Conservation (phyloP, 2,113 vertebrate genomes). For the Nothoprocta pentlandii region DNA sequence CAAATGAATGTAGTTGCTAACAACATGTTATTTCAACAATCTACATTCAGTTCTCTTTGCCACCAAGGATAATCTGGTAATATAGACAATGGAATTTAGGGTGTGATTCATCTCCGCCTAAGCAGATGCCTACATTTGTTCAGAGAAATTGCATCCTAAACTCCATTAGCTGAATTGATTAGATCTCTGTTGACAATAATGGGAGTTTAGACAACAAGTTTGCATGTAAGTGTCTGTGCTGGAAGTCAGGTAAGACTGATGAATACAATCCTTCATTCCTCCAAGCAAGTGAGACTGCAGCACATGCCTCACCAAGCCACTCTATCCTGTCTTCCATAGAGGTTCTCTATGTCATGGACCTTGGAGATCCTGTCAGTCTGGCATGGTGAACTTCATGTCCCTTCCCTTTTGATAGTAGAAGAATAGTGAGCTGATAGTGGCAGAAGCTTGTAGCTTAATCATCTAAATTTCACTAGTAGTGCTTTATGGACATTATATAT, state of each 20-base stretch:
- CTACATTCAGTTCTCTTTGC: background rate
- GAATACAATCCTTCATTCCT: background rate
- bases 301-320: no score
- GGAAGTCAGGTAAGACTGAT: background rate
- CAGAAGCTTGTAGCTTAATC: background rate
- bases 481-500: background rate
- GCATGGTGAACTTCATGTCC: background rate
- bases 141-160: constrained; percentile 7
- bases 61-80: background rate
- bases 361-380: background rate
- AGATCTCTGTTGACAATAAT: background rate
- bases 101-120: constrained; percentile 19
- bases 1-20: background rate
- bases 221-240: background rate
- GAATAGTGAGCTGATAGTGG: background rate
- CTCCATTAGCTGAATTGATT: background rate
- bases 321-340: background rate
- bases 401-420: background rate
- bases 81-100: background rate
- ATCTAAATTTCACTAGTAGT: background rate
- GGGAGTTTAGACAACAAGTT: background rate
- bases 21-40: background rate
- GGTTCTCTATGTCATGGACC: accelerated
- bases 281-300: background rate
- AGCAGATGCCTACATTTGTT: background rate